Evolutionary conservation across 92 coral and sea anemone genomes (phyloP).

Genomic region (Montipora capitata): DNA sequence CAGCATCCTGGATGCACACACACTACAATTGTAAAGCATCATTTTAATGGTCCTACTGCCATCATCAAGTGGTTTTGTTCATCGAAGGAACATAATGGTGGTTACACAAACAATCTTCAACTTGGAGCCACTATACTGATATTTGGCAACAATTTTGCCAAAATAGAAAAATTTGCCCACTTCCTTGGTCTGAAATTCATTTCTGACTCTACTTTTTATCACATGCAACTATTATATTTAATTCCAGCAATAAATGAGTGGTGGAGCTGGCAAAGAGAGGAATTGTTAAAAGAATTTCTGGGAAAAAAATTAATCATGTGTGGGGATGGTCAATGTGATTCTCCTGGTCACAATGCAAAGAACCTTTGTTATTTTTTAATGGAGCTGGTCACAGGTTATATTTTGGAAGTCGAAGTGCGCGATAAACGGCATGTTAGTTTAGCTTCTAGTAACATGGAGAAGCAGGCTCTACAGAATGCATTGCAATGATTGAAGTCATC

Average conservation of each 20-base stretch:
- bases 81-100: too few relatives aligned
- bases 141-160: conserved; percentile 53
- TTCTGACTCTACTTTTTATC: conserved; percentile 51
- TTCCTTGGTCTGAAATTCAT: conserved; percentile 58
- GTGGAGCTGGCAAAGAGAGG: conserved; percentile 63
- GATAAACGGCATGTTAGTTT: conserved; percentile 51
- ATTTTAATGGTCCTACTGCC: too few relatives aligned
- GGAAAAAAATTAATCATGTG: conserved; percentile 40
- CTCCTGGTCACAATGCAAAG: conserved; percentile 67
- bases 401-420: conserved; percentile 46
- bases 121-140: conserved; percentile 55
- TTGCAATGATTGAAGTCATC: not conserved
- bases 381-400: conserved; percentile 3
- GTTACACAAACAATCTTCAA: conserved; percentile 62
- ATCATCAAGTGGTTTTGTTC: not conserved
- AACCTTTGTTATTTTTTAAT: conserved; percentile 20
- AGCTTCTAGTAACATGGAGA: conserved; percentile 21
- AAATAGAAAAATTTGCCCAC: conserved; percentile 38
- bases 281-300: conserved; percentile 33
- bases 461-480: conserved; percentile 23
- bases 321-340: conserved; percentile 83
- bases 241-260: conserved; percentile 70
- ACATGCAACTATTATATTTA: conserved; percentile 53
- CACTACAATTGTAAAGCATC: too few relatives aligned
- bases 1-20: too few relatives aligned